These are phyloP conservation scores for Oscheius sp. DNA, from an alignment of 2,888 invertebrate genomes.

Conservation along the genomic window DNA sequence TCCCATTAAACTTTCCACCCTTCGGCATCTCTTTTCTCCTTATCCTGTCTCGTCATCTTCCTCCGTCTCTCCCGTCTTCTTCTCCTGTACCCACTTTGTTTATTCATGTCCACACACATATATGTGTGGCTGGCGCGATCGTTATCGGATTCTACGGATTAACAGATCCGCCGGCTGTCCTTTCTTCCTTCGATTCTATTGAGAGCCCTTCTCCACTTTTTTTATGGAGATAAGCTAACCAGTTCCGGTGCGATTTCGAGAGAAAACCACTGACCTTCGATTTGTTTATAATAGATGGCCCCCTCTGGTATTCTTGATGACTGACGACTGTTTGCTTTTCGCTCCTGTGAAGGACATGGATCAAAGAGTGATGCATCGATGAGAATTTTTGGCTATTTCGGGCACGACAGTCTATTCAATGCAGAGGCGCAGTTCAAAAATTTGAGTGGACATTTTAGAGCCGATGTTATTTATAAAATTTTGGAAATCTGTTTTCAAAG, in stretches of 20 bases:
- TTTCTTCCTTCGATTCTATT: background rate
- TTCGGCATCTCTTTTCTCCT: background rate
- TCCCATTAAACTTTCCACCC: background rate
- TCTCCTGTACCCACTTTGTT: constrained; percentile 9
- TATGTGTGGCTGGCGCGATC: constrained; percentile 15
- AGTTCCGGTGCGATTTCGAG: no score
- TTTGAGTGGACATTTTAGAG: no score
- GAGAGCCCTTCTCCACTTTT: background rate
- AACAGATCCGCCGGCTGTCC: constrained; percentile 10
- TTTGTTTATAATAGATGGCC: constrained; percentile 27
- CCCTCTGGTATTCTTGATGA: no score
- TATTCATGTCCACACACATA: constrained; percentile 27
- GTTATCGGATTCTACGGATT: constrained; percentile 16
- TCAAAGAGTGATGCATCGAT: no score
- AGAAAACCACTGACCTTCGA: constrained; percentile 27
- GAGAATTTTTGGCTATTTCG: no score
- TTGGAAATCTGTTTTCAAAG: no score
- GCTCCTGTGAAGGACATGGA: no score
- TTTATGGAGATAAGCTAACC: constrained; percentile 1
- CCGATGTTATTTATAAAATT: no score
- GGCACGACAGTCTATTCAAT: no score
- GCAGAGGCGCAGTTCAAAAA: no score
- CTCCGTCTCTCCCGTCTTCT: background rate
- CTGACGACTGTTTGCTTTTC: no score
- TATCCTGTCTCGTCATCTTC: background rate